Evolutionary conservation across 2,113 vertebrate genomes (phyloP), one percentile per base, ranked within the genome.

Genomic region (Saguinus midas): DNA sequence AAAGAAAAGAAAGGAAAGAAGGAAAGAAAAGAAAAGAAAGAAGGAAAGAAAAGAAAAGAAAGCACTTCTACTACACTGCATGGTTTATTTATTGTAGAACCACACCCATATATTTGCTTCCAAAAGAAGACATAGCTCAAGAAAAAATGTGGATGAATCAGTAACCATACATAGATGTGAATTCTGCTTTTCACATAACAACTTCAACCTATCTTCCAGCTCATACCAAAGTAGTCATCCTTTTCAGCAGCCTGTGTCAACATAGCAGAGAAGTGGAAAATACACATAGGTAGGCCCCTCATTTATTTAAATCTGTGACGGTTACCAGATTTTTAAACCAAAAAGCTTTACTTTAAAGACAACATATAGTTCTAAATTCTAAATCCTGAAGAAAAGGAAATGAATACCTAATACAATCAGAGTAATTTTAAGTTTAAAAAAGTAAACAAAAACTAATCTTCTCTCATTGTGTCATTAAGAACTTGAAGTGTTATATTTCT

Each of bases 41-140:
- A 18, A 29, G 8, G 64, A 29, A 64, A 61, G 11, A 18, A 27
- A 23, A 55, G 29, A 11, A 11, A 45, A 23, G 72, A 57, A 55
- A 52, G 25, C 27, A 88, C 83, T 97, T 95, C 78, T 81, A 75
- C 4, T 25, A 61, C 50, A 80, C n/a, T 64, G 20, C 32, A n/a
- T 50, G 66, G n/a, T 40, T 95, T 83, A 8, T 70, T 95, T 93
- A 43, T 72, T 95, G 37, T 75, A 89, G 35, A 91, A 92, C 61
- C 72, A 96, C 87, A 93, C 79, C 87, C 73, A 94, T 81, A 57
- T 25, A 43, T 95, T 87, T 79, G 57, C 29, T 96, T 97, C 91
- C 83, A 91, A 97, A 92, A 92, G 70, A 93, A 97, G 55, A 95
- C 83, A 95, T 91, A 91, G 29, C 25, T 90, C 25, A 87, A 91